Conservation (phyloP, 2,113 vertebrate genomes). For the Raja brachyura region DNA sequence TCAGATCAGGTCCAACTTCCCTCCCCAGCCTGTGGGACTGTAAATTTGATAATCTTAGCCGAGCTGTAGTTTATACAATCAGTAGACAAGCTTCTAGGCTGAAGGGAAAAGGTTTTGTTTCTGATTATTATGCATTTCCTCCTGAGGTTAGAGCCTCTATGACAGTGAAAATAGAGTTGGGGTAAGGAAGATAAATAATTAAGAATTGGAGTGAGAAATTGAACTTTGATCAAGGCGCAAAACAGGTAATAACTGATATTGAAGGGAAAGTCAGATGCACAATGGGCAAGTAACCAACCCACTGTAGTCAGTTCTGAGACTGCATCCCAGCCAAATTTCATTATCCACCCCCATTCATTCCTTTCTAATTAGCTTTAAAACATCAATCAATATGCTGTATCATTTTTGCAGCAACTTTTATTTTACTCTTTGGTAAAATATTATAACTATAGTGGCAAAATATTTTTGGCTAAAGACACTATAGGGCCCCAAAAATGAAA, state of each 20-base stretch:
- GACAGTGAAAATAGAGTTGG: not conserved
- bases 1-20: not conserved
- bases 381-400: not conserved
- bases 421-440: not conserved
- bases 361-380: not conserved
- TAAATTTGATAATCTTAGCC: not conserved
- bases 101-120: not conserved
- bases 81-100: not conserved
- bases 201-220: not conserved
- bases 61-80: not conserved
- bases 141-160: not conserved
- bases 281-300: not conserved
- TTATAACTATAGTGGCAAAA: not conserved
- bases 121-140: not conserved
- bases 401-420: not conserved
- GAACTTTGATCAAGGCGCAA: not conserved
- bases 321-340: not conserved
- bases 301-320: not conserved
- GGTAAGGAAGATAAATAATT: not conserved
- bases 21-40: not conserved
- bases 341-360: not conserved
- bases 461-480: not conserved
- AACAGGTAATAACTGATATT: not conserved
- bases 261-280: not conserved
- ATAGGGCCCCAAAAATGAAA: not conserved